Percentiles rank a stretch among this genome's conserved stretches.
Conservation (phyloP, 2,113 vertebrate genomes). For the Benitochromis conjunctus region DNA sequence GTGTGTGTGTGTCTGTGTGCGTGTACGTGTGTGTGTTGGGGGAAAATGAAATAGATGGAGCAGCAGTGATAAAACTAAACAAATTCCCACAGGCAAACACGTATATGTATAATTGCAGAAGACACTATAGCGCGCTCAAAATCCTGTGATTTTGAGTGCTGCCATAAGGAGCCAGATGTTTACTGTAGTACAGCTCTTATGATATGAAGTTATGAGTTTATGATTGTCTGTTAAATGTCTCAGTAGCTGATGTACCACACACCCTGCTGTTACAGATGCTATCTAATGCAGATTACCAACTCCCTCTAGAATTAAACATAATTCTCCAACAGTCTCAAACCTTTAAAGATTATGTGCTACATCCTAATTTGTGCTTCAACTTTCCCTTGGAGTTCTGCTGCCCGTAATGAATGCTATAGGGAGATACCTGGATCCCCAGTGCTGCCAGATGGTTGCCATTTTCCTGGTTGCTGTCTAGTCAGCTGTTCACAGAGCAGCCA, state of each 20-base stretch:
- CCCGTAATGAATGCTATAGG: not conserved
- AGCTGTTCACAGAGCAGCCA: conserved; percentile 34
- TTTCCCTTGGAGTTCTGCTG: not conserved
- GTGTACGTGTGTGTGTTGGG: not conserved
- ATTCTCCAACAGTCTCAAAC: not conserved
- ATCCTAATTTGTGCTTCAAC: conserved; percentile 20
- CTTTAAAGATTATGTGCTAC: not conserved
- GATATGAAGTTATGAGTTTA: not conserved
- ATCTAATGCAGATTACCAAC: not conserved
- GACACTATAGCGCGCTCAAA: not conserved
- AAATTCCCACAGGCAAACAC: not conserved
- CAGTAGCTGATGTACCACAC: not conserved
- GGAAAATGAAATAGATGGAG: no score
- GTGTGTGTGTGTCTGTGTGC: conserved; percentile 6
- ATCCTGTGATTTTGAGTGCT: not conserved
- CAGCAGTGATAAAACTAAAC: not conserved
- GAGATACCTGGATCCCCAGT: conserved; percentile 5
- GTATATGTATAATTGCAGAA: not conserved
- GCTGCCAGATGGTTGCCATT: conserved; percentile 44
- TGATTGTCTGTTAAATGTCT: not conserved
- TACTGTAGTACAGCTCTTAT: not conserved
- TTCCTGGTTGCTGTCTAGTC: conserved; percentile 41
- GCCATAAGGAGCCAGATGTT: not conserved
- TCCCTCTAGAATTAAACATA: not conserved
- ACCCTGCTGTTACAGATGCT: not conserved